Conservation (phyloP, 1,140 invertebrate species). For the Hyles vespertilio region DNA sequence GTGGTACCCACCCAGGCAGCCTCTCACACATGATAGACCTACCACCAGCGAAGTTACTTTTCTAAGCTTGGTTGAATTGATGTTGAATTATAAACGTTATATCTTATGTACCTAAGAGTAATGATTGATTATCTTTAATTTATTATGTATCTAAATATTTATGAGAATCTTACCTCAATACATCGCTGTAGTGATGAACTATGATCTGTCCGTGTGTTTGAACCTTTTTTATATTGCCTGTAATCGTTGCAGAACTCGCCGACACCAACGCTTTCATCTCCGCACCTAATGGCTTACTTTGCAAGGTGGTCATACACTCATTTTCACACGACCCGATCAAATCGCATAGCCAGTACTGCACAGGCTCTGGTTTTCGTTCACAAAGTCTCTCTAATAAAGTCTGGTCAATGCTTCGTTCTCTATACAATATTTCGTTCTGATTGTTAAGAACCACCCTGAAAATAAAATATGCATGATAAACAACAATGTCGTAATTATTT, state of each 20-base stretch:
- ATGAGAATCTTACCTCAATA: conserved; percentile 54
- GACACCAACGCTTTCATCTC: conserved; percentile 73
- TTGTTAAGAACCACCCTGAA: conserved; percentile 62
- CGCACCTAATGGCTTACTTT: conserved; percentile 83
- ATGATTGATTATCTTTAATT: no score
- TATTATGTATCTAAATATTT: neutral
- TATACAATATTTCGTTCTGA: conserved; percentile 60
- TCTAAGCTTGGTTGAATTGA: no score
- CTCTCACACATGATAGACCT: no score
- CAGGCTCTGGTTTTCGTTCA: conserved; percentile 64
- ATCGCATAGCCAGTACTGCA: conserved; percentile 82
- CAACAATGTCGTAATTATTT: conserved; percentile 3
- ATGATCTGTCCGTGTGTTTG: conserved; percentile 75
- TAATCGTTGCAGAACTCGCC: conserved; percentile 71
- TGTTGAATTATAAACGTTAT: no score
- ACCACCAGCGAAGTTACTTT: no score
- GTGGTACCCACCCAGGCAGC: no score
- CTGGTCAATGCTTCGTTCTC: conserved; percentile 67
- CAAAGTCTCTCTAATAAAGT: conserved; percentile 62
- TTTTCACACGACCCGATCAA: conserved; percentile 80
- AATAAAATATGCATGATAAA: conserved; percentile 14
- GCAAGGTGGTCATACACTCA: conserved; percentile 88
- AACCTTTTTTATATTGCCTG: conserved; percentile 73
- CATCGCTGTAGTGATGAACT: conserved; percentile 71
- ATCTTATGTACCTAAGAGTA: no score